A percentile compares a stretch with the other conserved stretches of the same genome.
Evolutionary conservation across 37 sponge, comb jelly and placozoan species (phyloP).

Genomic region (Ianthella basta): DNA sequence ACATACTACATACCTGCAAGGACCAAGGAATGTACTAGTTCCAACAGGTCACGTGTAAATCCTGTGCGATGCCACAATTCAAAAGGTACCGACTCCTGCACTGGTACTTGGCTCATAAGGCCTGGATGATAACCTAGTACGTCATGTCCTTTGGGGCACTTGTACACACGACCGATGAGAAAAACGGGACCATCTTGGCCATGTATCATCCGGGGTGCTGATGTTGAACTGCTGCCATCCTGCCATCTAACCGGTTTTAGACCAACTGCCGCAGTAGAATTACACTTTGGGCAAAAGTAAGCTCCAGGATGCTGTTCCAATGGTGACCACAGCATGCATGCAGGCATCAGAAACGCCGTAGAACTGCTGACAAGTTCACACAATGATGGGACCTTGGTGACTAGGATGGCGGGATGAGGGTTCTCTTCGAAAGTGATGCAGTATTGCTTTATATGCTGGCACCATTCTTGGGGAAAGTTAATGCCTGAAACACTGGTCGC

Average conservation of each 20-base stretch:
- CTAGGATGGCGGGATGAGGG: too few relatives aligned
- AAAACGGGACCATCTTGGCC: background rate
- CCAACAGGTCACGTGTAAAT: conserved; percentile 8
- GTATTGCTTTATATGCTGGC: too few relatives aligned
- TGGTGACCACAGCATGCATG: conserved; percentile 1
- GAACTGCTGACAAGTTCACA: too few relatives aligned
- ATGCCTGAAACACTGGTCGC: too few relatives aligned
- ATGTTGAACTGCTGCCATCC: too few relatives aligned
- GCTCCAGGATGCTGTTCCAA: background rate
- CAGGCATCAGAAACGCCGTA: background rate
- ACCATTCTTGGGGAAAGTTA: too few relatives aligned
- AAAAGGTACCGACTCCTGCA: conserved; percentile 3
- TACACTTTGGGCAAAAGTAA: too few relatives aligned
- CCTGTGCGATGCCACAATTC: conserved; percentile 37
- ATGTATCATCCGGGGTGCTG: background rate
- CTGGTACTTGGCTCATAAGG: background rate
- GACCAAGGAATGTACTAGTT: background rate
- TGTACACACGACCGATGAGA: background rate
- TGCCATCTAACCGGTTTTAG: too few relatives aligned
- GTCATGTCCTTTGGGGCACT: conserved; percentile 2
- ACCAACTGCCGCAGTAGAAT: too few relatives aligned
- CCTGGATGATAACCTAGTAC: conserved; percentile 11
- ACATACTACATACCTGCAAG: too few relatives aligned
- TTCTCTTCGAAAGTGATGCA: too few relatives aligned
- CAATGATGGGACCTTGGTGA: too few relatives aligned